Evolutionary conservation across 2,113 vertebrate species (phyloP).

Genomic region (Odocoileus hemionus): DNA sequence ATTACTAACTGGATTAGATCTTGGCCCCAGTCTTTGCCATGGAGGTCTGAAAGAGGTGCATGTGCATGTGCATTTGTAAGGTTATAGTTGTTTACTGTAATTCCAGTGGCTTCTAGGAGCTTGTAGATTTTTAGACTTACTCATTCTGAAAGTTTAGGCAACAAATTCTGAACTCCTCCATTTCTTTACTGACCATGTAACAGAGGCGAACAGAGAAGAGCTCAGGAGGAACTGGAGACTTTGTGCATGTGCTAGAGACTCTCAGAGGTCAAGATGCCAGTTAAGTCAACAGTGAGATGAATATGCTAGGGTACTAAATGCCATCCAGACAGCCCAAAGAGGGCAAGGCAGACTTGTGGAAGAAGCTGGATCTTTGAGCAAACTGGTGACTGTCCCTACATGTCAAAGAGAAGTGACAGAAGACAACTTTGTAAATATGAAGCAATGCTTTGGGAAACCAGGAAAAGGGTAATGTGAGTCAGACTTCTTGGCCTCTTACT

Average conservation of each 20-base stretch:
- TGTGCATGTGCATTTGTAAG: background rate
- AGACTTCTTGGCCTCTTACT: background rate
- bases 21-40: background rate
- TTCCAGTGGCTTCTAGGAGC: background rate
- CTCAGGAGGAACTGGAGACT: background rate
- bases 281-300: background rate
- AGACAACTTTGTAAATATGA: background rate
- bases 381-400: background rate
- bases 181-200: background rate
- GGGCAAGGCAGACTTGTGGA: background rate
- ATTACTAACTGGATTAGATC: background rate
- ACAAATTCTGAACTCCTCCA: background rate
- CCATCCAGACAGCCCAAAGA: background rate
- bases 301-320: background rate
- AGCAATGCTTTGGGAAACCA: background rate
- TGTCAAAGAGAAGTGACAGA: background rate
- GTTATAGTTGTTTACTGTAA: background rate
- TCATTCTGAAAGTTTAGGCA: background rate
- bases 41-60: background rate
- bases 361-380: background rate
- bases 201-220: background rate
- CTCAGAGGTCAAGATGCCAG: background rate
- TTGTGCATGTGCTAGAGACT: background rate
- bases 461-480: background rate
- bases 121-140: background rate